phyloP scores from a whole-genome alignment of 2,113 vertebrate genomes.

The Strix aluco region DNA sequence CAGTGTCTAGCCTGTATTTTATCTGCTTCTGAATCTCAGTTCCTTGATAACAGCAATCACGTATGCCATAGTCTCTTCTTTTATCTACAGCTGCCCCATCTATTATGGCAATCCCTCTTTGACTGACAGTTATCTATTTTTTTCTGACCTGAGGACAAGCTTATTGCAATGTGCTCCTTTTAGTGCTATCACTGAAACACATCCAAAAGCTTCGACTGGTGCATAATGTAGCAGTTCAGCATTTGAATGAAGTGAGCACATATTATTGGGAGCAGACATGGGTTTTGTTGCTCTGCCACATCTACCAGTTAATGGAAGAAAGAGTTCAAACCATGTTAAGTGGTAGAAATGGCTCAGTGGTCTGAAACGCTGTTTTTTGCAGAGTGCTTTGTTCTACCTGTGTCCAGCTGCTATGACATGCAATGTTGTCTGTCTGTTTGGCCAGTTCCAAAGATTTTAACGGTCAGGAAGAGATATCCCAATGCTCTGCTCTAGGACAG shows the following conservation, averaged over 20 bases:
- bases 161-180: neutral
- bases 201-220: neutral
- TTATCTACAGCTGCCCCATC: neutral
- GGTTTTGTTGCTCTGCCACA: neutral
- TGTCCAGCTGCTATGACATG: neutral
- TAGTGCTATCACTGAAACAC: constrained; percentile 1
- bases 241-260: neutral
- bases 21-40: neutral
- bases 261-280: neutral
- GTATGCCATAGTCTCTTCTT: neutral
- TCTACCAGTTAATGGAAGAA: neutral
- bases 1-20: neutral
- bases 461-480: neutral
- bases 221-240: neutral
- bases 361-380: neutral
- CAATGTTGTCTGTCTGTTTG: neutral
- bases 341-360: neutral
- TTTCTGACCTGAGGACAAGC: constrained; percentile 32
- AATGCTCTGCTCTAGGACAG: neutral
- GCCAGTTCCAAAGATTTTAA: neutral
- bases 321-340: neutral
- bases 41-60: constrained; percentile 4
- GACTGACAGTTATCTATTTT: constrained; percentile 32
- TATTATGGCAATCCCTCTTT: neutral
- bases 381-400: neutral